Evolutionary conservation across 2,113 vertebrate genomes (phyloP).

Genomic region (Sorex araneus): DNA sequence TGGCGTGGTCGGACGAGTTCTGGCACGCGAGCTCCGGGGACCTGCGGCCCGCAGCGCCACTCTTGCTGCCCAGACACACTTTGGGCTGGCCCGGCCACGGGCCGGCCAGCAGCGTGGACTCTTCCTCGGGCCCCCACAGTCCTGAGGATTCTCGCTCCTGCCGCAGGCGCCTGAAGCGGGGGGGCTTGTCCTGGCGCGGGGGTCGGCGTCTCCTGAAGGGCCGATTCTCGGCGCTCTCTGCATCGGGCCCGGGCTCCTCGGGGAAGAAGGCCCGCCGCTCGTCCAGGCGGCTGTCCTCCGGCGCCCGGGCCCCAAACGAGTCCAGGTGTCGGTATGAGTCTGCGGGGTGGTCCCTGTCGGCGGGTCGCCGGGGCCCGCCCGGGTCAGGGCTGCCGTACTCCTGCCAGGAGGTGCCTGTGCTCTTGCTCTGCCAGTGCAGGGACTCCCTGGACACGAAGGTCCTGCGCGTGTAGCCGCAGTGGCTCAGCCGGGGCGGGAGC

Average conservation of each 20-base stretch:
- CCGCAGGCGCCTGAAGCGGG: constrained; percentile 94
- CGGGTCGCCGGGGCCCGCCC: constrained; percentile 88
- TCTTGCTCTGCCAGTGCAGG: constrained; percentile 93
- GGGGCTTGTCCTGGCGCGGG: constrained; percentile 98
- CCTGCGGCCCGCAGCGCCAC: constrained; percentile 85
- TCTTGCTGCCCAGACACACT: constrained; percentile 88
- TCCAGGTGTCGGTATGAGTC: constrained; percentile 91
- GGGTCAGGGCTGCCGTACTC: constrained; percentile 90
- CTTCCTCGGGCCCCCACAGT: constrained; percentile 94
- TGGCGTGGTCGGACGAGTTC: constrained; percentile 91
- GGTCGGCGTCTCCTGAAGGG: constrained; percentile 94
- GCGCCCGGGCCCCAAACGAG: constrained; percentile 90
- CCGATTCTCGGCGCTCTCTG: constrained; percentile 93
- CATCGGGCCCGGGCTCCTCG: constrained; percentile 91
- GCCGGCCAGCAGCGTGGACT: constrained; percentile 90
- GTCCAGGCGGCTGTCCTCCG: constrained; percentile 91
- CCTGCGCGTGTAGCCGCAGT: constrained; percentile 91
- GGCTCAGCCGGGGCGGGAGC: constrained; percentile 95
- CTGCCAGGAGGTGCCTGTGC: constrained; percentile 88
- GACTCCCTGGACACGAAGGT: constrained; percentile 92
- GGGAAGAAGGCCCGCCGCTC: constrained; percentile 90
- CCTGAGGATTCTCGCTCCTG: constrained; percentile 93
- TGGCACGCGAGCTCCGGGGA: constrained; percentile 90
- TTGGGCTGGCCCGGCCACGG: constrained; percentile 93
- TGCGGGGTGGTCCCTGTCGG: constrained; percentile 92